A percentile compares a stretch with the other conserved stretches of the same genome.
Evolutionary conservation across 2,888 invertebrate genomes (phyloP).

Genomic region (Aelia acuminata): DNA sequence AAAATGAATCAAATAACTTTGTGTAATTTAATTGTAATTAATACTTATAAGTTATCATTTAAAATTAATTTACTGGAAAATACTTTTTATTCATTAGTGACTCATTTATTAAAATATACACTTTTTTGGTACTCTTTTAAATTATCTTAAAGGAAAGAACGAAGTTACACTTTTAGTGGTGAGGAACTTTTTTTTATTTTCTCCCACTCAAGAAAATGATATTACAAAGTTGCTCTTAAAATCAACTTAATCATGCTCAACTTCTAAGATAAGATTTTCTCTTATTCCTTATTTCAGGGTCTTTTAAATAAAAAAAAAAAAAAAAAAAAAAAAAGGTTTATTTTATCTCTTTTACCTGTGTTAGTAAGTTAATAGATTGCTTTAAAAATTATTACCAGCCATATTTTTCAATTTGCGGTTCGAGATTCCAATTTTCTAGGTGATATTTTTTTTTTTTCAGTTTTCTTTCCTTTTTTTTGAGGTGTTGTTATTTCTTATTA

Average conservation of each 20-base stretch:
- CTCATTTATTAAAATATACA: too few relatives aligned
- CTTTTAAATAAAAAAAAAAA: background rate
- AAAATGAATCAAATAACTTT: too few relatives aligned
- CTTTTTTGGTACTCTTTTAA: too few relatives aligned
- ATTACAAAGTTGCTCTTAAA: background rate
- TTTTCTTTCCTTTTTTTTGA: background rate
- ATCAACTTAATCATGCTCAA: background rate
- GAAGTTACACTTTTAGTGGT: background rate
- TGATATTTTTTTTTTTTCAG: background rate
- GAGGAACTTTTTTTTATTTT: background rate
- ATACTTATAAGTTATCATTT: too few relatives aligned
- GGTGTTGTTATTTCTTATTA: background rate
- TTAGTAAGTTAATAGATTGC: background rate
- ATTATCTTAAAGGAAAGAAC: background rate
- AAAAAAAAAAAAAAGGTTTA: background rate
- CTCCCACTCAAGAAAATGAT: background rate
- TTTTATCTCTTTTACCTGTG: background rate
- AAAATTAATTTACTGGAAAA: too few relatives aligned
- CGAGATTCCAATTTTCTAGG: background rate
- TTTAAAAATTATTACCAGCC: background rate
- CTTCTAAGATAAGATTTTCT: background rate
- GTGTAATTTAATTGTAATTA: too few relatives aligned
- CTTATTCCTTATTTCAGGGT: background rate
- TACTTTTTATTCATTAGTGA: too few relatives aligned
- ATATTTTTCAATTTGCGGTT: background rate